phyloP scores from a whole-genome alignment of 2,797 vertebrate species.

The Lemur catta region DNA sequence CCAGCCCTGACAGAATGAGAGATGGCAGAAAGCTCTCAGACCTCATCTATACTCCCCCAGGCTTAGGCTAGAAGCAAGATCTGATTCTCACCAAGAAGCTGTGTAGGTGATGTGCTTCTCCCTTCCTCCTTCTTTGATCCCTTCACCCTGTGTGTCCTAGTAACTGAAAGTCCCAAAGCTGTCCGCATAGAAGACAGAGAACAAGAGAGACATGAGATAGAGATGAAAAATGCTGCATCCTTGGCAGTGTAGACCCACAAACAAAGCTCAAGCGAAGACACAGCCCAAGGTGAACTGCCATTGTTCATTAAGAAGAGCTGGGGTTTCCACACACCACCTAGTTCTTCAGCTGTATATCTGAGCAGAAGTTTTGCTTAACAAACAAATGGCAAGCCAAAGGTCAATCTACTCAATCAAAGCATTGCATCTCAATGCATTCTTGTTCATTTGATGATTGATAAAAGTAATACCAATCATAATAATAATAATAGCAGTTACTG shows the following conservation, averaged over 20 bases:
- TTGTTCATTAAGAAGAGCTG: fast-evolving
- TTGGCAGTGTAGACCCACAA: background rate
- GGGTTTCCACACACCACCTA: fast-evolving
- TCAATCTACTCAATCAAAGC: background rate
- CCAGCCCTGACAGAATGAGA: background rate
- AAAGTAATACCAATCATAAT: no score
- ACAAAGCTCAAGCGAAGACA: background rate
- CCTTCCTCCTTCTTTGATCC: background rate
- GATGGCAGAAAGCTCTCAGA: background rate
- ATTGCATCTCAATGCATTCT: background rate
- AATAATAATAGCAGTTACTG: background rate
- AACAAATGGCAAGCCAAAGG: background rate
- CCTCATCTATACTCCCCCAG: background rate
- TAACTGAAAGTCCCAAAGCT: background rate
- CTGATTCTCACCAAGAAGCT: background rate
- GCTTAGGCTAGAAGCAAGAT: background rate
- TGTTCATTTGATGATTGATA: background rate
- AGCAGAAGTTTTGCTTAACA: background rate
- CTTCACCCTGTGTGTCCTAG: background rate
- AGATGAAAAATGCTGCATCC: background rate
- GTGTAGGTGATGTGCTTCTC: background rate
- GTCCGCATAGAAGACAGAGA: background rate
- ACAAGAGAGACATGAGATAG: background rate
- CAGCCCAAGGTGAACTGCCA: background rate
- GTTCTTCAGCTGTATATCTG: background rate